Percentiles rank a stretch among this genome's conserved stretches.
Evolutionary conservation across 2,888 invertebrate genomes (phyloP).

Genomic region (Archaeoteleia sp.): DNA sequence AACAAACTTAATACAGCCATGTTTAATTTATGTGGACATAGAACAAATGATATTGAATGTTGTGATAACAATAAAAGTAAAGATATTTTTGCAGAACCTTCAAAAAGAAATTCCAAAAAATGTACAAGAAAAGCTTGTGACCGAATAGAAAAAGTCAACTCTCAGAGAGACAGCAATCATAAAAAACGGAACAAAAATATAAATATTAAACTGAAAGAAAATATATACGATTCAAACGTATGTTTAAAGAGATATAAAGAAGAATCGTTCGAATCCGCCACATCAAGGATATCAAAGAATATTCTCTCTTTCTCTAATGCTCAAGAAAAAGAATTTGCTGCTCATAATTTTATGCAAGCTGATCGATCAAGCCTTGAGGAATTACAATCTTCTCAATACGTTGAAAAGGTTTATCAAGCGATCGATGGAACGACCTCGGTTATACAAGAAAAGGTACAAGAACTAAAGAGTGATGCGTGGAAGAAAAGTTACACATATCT

Average conservation of each 20-base stretch:
- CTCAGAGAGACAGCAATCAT: too few species aligned
- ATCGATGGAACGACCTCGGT: constrained; percentile 65
- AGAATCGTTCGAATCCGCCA: constrained; percentile 30
- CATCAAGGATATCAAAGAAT: constrained; percentile 32
- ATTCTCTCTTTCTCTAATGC: too few species aligned
- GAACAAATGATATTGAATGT: too few species aligned
- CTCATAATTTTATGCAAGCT: constrained; percentile 58
- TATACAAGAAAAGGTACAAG: constrained; percentile 64
- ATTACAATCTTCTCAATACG: constrained; percentile 61
- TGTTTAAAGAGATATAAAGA: constrained; percentile 20
- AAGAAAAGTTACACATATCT: neutral
- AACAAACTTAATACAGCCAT: too few species aligned
- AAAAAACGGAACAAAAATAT: too few species aligned
- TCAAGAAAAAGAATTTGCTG: constrained; percentile 57
- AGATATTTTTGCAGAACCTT: too few species aligned
- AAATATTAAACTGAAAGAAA: neutral
- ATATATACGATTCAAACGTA: too few species aligned
- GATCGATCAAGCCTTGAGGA: constrained; percentile 62
- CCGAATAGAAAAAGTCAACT: too few species aligned
- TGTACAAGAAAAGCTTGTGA: too few species aligned
- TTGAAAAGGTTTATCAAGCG: constrained; percentile 66
- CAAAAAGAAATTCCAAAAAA: too few species aligned
- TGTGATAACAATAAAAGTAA: too few species aligned
- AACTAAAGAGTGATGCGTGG: constrained; percentile 55
- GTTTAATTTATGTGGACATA: too few species aligned